phyloP scores from a whole-genome alignment of 2,113 vertebrate genomes.

The Scophthalmus maximus region DNA sequence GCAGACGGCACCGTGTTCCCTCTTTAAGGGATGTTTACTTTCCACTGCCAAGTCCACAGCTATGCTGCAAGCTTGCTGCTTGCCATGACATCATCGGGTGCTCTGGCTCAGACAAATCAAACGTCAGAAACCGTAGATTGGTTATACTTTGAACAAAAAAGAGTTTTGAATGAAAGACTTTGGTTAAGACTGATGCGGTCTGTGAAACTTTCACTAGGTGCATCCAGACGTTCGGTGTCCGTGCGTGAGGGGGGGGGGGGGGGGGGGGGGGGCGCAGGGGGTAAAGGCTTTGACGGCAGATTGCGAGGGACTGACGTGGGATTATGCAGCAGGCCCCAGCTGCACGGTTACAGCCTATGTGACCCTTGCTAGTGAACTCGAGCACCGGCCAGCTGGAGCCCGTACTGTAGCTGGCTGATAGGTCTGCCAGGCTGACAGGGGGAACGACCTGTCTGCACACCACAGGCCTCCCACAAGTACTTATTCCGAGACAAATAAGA shows the following conservation, averaged over 20 bases:
- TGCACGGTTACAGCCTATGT: conserved; percentile 2
- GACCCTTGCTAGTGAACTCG: conserved; percentile 3
- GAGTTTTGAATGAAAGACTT: conserved; percentile 52
- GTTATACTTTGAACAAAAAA: too few relatives aligned
- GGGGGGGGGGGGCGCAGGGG: too few relatives aligned
- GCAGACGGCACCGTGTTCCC: conserved; percentile 54
- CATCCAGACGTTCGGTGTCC: conserved; percentile 18
- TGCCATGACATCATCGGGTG: conserved; percentile 35
- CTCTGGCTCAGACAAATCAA: too few relatives aligned
- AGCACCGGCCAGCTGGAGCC: conserved; percentile 28
- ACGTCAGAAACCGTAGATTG: too few relatives aligned
- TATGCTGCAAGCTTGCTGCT: conserved; percentile 28
- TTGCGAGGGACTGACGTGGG: background rate
- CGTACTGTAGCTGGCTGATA: background rate
- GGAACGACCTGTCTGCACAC: background rate
- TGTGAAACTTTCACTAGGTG: background rate
- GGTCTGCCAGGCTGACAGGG: background rate
- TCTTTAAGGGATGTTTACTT: conserved; percentile 54
- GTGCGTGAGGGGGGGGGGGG: background rate
- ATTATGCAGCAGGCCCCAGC: conserved; percentile 5
- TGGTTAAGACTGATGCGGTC: background rate
- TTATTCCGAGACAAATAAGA: background rate
- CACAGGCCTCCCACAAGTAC: background rate
- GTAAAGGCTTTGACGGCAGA: background rate
- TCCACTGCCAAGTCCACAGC: conserved; percentile 37